Evolutionary conservation across 2,888 invertebrate species (phyloP).

Genomic region (Tyria jacobaeae): DNA sequence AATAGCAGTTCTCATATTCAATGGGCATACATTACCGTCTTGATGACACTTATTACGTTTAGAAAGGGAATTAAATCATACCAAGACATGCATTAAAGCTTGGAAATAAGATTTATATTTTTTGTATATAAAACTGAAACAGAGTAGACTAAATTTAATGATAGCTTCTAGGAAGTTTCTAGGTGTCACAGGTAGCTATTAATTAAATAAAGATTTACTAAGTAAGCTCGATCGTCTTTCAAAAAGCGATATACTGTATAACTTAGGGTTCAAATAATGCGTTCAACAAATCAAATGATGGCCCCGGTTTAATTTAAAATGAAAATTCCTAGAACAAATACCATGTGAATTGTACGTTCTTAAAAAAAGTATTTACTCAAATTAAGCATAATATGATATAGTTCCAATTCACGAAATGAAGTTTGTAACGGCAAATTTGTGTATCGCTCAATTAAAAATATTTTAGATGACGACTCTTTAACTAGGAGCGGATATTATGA

Average conservation of each 20-base stretch:
- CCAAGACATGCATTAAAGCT: conserved; percentile 36
- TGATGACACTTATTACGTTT: conserved; percentile 70
- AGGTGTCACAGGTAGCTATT: too few relatives aligned
- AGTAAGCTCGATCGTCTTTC: too few relatives aligned
- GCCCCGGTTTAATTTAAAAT: neutral
- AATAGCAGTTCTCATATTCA: conserved; percentile 65
- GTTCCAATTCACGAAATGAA: conserved; percentile 37
- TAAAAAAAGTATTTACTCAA: conserved; percentile 38
- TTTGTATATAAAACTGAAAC: neutral
- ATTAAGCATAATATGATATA: too few relatives aligned
- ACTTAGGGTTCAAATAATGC: too few relatives aligned
- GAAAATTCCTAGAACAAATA: neutral
- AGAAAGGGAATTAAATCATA: conserved; percentile 53
- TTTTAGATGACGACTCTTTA: conserved; percentile 40
- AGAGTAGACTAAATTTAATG: neutral
- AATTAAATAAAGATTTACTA: too few relatives aligned
- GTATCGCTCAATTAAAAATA: conserved; percentile 21
- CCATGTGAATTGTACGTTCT: too few relatives aligned
- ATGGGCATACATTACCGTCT: conserved; percentile 64
- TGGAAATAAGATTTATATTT: conserved; percentile 7
- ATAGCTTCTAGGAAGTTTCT: too few relatives aligned
- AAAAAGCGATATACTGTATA: too few relatives aligned
- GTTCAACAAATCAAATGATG: too few relatives aligned
- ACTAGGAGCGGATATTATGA: conserved; percentile 56
- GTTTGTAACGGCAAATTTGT: neutral